Evolutionary conservation across 2,113 vertebrate species (phyloP), one percentile per base, ranked within the genome.

Genomic region (Octodon degus): DNA sequence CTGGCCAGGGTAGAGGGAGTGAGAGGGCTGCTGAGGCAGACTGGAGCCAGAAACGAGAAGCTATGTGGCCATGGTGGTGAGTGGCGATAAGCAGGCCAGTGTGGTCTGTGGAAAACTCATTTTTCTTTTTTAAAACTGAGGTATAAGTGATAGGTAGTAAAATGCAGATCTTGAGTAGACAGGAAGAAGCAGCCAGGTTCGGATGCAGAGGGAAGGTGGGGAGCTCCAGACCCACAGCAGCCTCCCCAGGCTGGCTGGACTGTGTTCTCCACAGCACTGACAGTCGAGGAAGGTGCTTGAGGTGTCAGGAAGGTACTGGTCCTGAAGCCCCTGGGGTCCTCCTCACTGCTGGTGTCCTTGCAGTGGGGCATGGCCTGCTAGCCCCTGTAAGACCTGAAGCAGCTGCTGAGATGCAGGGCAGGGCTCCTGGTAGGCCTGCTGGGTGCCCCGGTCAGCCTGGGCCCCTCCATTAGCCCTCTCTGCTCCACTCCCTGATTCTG

Each of bases 161-260:
- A 72, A 47, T 0, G n/a, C 34, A 40, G 55, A 5, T n/a, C 7
- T 2, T 24, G 5, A 22, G 50, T 11, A 13, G 74, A 47, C 53
- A 17, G 22, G 50, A 32, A 14, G 70, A 63, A 40, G 55, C 30
- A 34, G 37, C n/a, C 1, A 0, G 65, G 30, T 77, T 80, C 16
- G 1, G 7, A 4, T 74, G 62, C 62, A 53, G 68, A 22, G 6
- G 40, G 6, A 27, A 8, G 20, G n/a, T 0, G 47, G 67, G 60
- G 22, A 34, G 62, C 0, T 5, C 17, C 0, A 9, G 11, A 63
- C 55, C 17, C 12, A 0, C 0, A 7, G 40, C 5, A 5, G 43
- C 43, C 2, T 47, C 25, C 0, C 10, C 0, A 1, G 4, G 20
- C 0, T 7, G 27, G 0, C 50, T 50, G 25, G 17, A 4, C 40